A percentile compares a stretch with the other conserved stretches of the same genome.
Evolutionary conservation across 92 coral and sea anemone species (phyloP).

Genomic region (Bergia sp.): DNA sequence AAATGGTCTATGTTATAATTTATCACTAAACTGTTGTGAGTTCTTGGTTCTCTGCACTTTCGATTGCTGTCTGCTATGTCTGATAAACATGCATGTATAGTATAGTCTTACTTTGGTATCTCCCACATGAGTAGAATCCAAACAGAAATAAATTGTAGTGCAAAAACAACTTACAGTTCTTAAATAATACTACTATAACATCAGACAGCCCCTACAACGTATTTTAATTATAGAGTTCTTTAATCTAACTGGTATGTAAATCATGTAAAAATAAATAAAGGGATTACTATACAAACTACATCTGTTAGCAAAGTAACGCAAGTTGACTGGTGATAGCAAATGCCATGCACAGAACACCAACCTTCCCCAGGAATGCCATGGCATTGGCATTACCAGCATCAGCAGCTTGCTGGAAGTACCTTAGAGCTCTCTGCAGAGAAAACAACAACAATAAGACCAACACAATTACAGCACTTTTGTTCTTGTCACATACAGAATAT

Average conservation of each 20-base stretch:
- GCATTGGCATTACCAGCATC: conserved; percentile 98
- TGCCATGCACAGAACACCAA: conserved; percentile 15
- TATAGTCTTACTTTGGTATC: not conserved
- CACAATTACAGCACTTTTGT: not conserved
- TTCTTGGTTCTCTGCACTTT: not conserved
- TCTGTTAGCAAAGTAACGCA: too few species aligned
- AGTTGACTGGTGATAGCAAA: too few species aligned
- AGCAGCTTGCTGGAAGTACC: conserved; percentile 97
- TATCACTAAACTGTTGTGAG: too few species aligned
- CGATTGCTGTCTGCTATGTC: not conserved
- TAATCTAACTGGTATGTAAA: too few species aligned
- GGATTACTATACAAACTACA: too few species aligned
- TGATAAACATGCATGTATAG: too few species aligned
- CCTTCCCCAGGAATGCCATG: conserved; percentile 97
- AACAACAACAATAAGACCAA: not conserved
- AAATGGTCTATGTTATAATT: not conserved
- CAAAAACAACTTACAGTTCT: not conserved
- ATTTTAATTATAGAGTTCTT: too few species aligned
- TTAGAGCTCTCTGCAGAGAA: conserved; percentile 79
- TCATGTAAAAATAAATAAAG: too few species aligned
- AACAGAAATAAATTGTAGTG: not conserved
- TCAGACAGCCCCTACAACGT: not conserved
- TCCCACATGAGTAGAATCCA: not conserved
- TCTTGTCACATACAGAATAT: not conserved
- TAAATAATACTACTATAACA: not conserved